phyloP scores from a whole-genome alignment of 1,140 invertebrate genomes.

The Armadillidium nasatum region DNA sequence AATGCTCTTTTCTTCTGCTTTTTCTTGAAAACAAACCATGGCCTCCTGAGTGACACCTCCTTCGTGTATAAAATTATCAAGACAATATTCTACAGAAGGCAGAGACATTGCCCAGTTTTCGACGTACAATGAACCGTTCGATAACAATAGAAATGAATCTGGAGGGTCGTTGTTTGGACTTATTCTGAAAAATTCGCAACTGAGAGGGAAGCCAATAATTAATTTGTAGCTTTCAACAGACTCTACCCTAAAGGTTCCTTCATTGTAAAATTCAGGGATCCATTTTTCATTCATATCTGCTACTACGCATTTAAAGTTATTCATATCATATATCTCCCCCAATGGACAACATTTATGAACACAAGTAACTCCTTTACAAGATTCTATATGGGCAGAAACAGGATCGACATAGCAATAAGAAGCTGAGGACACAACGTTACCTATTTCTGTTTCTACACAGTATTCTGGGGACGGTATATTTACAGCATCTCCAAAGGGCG shows the following conservation, averaged over 20 bases:
- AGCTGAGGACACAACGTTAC: not conserved
- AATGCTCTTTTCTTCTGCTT: not conserved
- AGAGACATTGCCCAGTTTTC: slow-evolving; percentile 3
- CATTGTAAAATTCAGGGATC: not conserved
- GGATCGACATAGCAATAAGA: not conserved
- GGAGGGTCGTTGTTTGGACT: not conserved
- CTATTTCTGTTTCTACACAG: not conserved
- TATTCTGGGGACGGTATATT: not conserved
- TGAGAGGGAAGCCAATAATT: not conserved
- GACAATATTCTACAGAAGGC: slow-evolving; percentile 31
- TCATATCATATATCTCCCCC: not conserved
- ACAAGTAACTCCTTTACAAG: not conserved
- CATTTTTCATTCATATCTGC: not conserved
- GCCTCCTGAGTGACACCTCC: slow-evolving; percentile 12
- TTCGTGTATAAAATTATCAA: slow-evolving; percentile 29
- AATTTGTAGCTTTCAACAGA: not conserved
- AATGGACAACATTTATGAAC: not conserved
- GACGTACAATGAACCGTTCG: slow-evolving; percentile 32
- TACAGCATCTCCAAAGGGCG: not conserved
- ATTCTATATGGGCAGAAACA: not conserved
- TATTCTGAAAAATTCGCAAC: slow-evolving; percentile 16
- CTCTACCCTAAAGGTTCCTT: too few relatives aligned
- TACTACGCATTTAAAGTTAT: not conserved
- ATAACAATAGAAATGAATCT: slow-evolving; percentile 31
- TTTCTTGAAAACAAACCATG: slow-evolving; percentile 33